Evolutionary conservation across 2,888 invertebrate species (phyloP).

Genomic region (Eulithis testata): DNA sequence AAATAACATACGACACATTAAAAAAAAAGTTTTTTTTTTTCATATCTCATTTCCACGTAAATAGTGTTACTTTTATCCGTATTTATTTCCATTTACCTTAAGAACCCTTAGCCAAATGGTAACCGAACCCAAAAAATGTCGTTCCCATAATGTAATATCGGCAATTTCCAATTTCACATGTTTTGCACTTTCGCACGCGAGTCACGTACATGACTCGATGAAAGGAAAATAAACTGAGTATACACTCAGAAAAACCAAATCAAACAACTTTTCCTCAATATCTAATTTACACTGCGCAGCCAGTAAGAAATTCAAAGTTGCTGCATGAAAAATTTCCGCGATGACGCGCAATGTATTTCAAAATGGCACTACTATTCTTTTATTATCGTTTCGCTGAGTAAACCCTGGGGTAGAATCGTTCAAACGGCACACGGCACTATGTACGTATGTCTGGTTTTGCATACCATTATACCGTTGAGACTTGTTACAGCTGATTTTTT

Average conservation of each 20-base stretch:
- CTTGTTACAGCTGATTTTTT: no score
- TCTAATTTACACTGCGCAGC: background rate
- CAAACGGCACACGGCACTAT: background rate
- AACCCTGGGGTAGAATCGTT: background rate
- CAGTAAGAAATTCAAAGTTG: no score
- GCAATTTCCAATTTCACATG: slow-evolving; percentile 30
- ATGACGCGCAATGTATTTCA: background rate
- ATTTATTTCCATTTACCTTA: slow-evolving; percentile 5
- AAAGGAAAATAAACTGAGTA: slow-evolving; percentile 8
- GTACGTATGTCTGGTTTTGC: background rate
- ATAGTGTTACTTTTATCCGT: background rate
- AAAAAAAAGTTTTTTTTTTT: background rate
- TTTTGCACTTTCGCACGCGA: slow-evolving; percentile 12
- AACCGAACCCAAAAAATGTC: slow-evolving; percentile 19
- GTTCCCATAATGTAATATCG: slow-evolving; percentile 29
- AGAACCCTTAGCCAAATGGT: slow-evolving; percentile 6
- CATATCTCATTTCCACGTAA: background rate
- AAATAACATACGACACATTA: no score
- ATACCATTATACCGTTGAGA: background rate
- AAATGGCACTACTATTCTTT: no score
- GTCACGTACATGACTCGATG: slow-evolving; percentile 26
- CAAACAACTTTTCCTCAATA: background rate
- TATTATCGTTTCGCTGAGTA: no score
- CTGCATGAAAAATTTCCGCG: background rate
- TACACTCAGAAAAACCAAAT: background rate